These are phyloP conservation scores for Paragorgia papillata DNA, from an alignment of 92 coral and sea anemone species.

Conservation along the genomic window DNA sequence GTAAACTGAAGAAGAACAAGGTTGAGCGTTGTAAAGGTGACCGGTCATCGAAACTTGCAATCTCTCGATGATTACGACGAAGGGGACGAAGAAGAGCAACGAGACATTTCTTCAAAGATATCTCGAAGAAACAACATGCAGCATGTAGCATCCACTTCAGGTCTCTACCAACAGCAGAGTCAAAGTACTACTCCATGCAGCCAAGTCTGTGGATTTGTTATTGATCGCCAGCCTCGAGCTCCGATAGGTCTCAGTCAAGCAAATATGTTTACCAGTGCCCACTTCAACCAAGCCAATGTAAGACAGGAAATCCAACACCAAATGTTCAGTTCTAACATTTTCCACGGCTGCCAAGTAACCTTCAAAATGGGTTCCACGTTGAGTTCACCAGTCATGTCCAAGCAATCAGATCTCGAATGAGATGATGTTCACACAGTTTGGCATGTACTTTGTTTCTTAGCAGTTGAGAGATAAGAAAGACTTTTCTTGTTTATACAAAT, in stretches of 20 bases:
- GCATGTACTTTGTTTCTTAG: no score
- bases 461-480: no score
- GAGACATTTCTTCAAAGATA: constrained; percentile 21
- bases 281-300: background rate
- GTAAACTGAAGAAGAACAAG: constrained; percentile 40
- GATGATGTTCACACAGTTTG: no score
- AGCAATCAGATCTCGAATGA: no score
- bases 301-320: constrained; percentile 34
- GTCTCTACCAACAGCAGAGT: no score
- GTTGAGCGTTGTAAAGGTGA: constrained; percentile 51
- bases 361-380: background rate
- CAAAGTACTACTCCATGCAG: no score
- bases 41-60: constrained; percentile 54
- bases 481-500: no score
- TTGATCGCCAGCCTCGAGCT: no score
- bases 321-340: constrained; percentile 16
- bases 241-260: no score
- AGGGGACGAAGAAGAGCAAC: constrained; percentile 52
- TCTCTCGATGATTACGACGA: constrained; percentile 50
- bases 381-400: no score
- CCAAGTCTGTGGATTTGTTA: background rate
- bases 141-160: no score
- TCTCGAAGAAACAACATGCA: constrained; percentile 1
- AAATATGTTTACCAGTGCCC: no score
- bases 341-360: constrained; percentile 14